Base-by-base conservation (phyloP, 2,797 vertebrate genomes). In the Centroberyx gerrardi region DNA sequence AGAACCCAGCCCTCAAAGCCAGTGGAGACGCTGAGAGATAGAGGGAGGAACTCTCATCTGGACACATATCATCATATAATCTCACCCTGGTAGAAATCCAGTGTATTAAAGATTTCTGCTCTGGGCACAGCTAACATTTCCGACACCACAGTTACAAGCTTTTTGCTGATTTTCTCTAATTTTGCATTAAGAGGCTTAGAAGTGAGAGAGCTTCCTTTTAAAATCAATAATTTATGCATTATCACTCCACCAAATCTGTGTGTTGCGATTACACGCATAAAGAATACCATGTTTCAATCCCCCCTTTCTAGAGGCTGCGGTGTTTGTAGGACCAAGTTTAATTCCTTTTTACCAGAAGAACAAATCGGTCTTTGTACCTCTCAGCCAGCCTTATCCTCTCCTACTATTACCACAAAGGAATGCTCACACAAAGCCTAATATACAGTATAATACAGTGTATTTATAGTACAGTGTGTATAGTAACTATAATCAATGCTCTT, bases 1-100 rank as follows among this genome's bases (percentile, higher is more conserved):
- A 90, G 70, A 90, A 83, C 75, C 12, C 82, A 2, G 42, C 74
- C 4, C 10, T 55, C 14, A 73, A 90, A 79, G 61, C 49, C 28
- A 76, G 31, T 10, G 63, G 5, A 56, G 76, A 78, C 4, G 74
- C 28, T 8, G 66, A 80, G 46, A 79, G 22, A 44, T 90, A 92
- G 72, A 14, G 2, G 6, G 8, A 67, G 9, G 49, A 36, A 65
- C 18, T 48, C 60, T 44, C 3, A 27, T 22, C 4, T 15, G 33
- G 49, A 42, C 38, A 29, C 14, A 3, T 49, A 38, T 55, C 8
- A 48, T 28, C 12, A 3, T 18, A 38, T 71, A 52, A 46, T 38
- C 46, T 22, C 15, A n/a, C 36, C 9, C 56, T 42, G 22, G 33
- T 66, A 49, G n/a, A 31, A 33, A 46, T 59, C 28, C 15, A 9